phyloP scores from a whole-genome alignment of 2,113 vertebrate species.

The Zosterops borbonicus region DNA sequence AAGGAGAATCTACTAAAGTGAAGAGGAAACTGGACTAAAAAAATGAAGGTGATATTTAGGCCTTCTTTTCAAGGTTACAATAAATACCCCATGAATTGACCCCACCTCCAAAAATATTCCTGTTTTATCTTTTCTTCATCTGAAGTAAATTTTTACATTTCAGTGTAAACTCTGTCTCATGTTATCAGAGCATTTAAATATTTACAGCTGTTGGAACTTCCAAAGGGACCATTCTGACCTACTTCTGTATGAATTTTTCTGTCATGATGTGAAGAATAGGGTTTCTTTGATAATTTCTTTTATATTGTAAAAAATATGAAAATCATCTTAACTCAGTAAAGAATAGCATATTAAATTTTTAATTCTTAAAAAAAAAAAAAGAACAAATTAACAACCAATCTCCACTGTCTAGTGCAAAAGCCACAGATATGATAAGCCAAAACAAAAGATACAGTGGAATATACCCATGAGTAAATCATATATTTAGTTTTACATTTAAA shows the following conservation, averaged over 20 bases:
- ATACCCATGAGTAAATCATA: neutral
- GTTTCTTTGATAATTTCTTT: neutral
- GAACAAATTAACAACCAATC: neutral
- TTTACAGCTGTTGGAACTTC: neutral
- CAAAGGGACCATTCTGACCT: neutral
- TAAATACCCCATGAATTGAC: neutral
- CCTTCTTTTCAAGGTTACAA: neutral
- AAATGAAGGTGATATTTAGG: neutral
- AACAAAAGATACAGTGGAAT: neutral
- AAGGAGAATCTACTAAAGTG: neutral
- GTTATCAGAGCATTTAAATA: neutral
- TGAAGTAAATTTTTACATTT: neutral
- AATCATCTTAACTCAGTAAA: neutral
- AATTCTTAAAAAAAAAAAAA: neutral
- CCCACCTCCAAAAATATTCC: neutral
- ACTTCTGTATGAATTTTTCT: neutral
- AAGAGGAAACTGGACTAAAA: neutral
- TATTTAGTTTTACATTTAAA: neutral
- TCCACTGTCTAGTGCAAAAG: neutral
- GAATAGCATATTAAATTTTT: neutral
- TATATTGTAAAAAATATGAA: neutral
- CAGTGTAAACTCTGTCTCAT: neutral
- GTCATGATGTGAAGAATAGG: neutral
- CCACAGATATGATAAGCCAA: neutral
- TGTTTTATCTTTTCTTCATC: neutral